Evolutionary conservation across 2,797 vertebrate genomes (phyloP), one percentile per base, ranked within the genome.

Genomic region (Vultur gryphus): DNA sequence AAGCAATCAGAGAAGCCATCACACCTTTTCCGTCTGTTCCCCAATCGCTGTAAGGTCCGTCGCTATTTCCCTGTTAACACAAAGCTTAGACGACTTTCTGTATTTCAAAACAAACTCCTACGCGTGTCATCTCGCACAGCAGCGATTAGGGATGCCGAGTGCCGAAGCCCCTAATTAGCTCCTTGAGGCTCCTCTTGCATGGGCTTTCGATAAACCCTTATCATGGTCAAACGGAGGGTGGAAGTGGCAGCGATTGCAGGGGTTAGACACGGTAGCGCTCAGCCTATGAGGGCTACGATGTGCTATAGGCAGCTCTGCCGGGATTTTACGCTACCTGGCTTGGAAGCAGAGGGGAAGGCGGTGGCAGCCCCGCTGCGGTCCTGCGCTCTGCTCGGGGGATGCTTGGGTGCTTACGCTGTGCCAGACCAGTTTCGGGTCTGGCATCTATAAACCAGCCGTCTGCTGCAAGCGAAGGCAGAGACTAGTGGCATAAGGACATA

Each of bases 101-200:
- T 26, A 31, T 73, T 75, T 62, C 37, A 6, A 41, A 67, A n/a
- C 87, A 57, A 59, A 48, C 44, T 69, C 39, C 65, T 52, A 23
- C 28, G 1, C 1, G 4, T 1, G 1, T 37, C 31, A 4, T 35
- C 78, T 83, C 2, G 2, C 65, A 4, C 33, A 2, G 12, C 0
- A 7, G 48, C 9, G 11, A 41, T n/a, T 7, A 5, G 25, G 9
- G 31, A 26, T 37, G 51, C 51, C 24, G 5, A n/a, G 54, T 39
- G 65, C 58, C 3, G 0, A 21, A 59, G 28, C 39, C 41, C 35
- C 57, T 64, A 3, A 37, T 62, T 6, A 37, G n/a, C 72, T 69
- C 49, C 44, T 89, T 7, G 1, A 12, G 35, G 19, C 31, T 85
- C 16, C 26, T 64, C 35, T 52, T 21, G 49, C 6, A 1, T 1